Percentiles rank a stretch among this genome's conserved stretches.
These are phyloP conservation scores for Euphysa ruthae DNA, from an alignment of 30 jellyfish, hydroid and myxozoan species.

Conservation along the genomic window DNA sequence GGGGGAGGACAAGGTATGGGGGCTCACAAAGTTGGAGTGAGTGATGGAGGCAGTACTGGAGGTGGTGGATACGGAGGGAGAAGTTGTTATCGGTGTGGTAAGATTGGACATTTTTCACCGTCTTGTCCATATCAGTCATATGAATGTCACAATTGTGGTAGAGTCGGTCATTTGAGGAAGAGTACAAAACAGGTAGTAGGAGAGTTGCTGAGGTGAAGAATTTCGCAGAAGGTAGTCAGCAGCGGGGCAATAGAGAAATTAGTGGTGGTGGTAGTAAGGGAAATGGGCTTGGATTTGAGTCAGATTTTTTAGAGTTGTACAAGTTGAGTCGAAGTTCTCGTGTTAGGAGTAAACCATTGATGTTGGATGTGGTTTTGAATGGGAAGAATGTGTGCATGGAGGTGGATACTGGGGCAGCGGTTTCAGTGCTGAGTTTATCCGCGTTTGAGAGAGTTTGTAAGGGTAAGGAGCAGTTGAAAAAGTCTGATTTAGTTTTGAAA, in stretches of 20 bases:
- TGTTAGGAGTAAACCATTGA: neutral
- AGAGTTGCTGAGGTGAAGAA: neutral
- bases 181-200: neutral
- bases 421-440: constrained; percentile 13
- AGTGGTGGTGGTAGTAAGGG: too few relatives aligned
- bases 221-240: too few relatives aligned
- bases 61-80: neutral
- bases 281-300: too few relatives aligned
- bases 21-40: neutral
- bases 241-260: too few relatives aligned
- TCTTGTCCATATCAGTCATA: neutral
- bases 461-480: constrained; percentile 1
- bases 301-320: constrained; percentile 11
- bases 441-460: neutral
- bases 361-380: neutral
- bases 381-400: constrained; percentile 18
- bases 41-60: too few relatives aligned
- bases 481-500: constrained; percentile 9
- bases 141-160: constrained; percentile 2
- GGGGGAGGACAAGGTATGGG: neutral
- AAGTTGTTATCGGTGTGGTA: constrained; percentile 1
- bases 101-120: neutral
- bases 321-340: neutral
- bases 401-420: constrained; percentile 37
- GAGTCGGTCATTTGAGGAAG: neutral